Base-by-base conservation (phyloP, 2,113 vertebrate species). In the Donacobius atricapilla region DNA sequence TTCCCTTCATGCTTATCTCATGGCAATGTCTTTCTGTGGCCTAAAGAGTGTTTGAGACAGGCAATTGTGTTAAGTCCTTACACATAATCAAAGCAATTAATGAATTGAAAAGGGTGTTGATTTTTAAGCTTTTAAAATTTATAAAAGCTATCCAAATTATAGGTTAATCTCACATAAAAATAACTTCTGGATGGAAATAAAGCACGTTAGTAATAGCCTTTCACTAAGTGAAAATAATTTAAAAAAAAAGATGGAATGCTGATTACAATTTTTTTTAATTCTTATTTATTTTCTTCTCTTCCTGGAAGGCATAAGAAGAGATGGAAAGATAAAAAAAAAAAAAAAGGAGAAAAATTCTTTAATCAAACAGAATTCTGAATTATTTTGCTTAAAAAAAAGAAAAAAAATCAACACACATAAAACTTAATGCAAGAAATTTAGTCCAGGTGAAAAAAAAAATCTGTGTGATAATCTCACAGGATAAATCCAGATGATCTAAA, bases 81-180 rank as follows among this genome's bases (percentile, higher is more conserved):
- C 7, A 27, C 5, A 45, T 47, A 70, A 47, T 44, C 22, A 70
- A 78, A 82, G 5, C 1, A 20, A 4, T 22, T 33, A 56, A 71
- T 35, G 10, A 45, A 40, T 10, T 35, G 1, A 54, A 48, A 48
- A 39, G 3, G 2, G 2, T 27, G 3, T 15, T 24, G 6, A 11
- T 39, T 78, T 81, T 65, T 22, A 27, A 44, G 5, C 7, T 64
- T 68, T 72, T n/a, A 45, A 40, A 45, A 16, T 42, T 57, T 47
- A 50, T 4, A 19, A 27, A 77, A 30, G 3, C 24, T 64, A 10
- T 69, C 23, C 3, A 47, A 82, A 82, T 17, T 45, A 30, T 27
- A n/a, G 2, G 42, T 72, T 48, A 19, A 54, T 33, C 7, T 64
- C 15, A n/a, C 11, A 68, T 61, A 16, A 39, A 76, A 63, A 48